These are phyloP conservation scores for Apodemus speciosus DNA, from an alignment of 2,113 vertebrate species.

Conservation along the genomic window DNA sequence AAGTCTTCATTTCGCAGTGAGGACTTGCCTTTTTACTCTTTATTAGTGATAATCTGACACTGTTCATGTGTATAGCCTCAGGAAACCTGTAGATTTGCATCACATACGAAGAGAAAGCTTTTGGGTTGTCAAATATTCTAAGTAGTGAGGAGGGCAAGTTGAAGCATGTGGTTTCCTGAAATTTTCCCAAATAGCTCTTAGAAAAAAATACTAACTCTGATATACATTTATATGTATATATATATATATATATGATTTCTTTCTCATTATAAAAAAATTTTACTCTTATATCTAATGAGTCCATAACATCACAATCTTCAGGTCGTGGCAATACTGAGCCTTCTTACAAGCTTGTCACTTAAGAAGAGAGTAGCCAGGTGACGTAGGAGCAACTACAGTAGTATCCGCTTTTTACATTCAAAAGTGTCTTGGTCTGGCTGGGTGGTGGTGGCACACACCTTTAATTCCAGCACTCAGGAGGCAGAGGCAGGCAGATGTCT, in stretches of 20 bases:
- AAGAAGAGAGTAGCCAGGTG: background rate
- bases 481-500: background rate
- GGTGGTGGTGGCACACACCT: background rate
- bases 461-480: background rate
- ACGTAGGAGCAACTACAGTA: background rate
- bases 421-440: background rate
- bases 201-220: background rate
- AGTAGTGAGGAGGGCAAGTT: background rate
- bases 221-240: background rate
- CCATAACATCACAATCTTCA: background rate
- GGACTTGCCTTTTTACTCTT: background rate
- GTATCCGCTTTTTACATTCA: background rate
- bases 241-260: background rate
- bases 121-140: background rate
- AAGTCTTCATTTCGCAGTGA: background rate
- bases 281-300: background rate
- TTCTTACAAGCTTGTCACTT: background rate
- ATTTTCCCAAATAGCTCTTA: conserved; percentile 34
- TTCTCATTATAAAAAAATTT: background rate
- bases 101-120: background rate
- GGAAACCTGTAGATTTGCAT: background rate
- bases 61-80: background rate
- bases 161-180: background rate
- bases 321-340: background rate
- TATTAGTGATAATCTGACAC: background rate